Base-by-base conservation (phyloP, 2,797 vertebrate species). In the Gobionotothen gibberifrons region DNA sequence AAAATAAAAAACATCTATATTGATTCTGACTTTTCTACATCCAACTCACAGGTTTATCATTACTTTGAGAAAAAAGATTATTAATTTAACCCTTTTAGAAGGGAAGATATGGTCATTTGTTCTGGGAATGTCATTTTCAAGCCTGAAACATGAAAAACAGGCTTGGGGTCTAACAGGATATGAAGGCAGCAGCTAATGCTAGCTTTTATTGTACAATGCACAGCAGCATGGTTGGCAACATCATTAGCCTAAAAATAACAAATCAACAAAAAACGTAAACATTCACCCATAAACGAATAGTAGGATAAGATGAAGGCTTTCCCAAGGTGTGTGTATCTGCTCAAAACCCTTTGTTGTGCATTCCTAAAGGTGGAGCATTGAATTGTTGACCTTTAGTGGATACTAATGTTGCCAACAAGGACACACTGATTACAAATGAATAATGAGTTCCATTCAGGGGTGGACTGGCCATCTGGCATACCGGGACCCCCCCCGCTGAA, bases 401-500 rank as follows among this genome's bases (percentile, higher is more conserved):
- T 60, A 36, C 2, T 7, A 36, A 9, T 36, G 32, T 36, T 36
- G 32, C 32, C 10, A 44, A 65, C 21, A 53, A 55, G 42, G 59
- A 61, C 29, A 32, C 51, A 68, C 32, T 61, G 85, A 75, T 78
- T 78, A 60, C 3, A 72, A 68, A 78, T 74, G 46, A 42, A 69
- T 79, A 80, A 68, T 72, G 62, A 63, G 57, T 69, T 52, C 52
- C 69, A 79, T 79, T 84, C n/a, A n/a, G n/a, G n/a, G n/a, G n/a
- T n/a, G n/a, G n/a, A n/a, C n/a, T n/a, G n/a, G n/a, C n/a, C n/a
- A n/a, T n/a, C n/a, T n/a, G n/a, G n/a, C n/a, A n/a, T n/a, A n/a
- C n/a, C n/a, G n/a, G n/a, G n/a, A n/a, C n/a, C n/a, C n/a, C n/a
- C n/a, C n/a, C n/a, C n/a, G n/a, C n/a, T n/a, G n/a, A n/a, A n/a